phyloP scores from a whole-genome alignment of 2,113 vertebrate species.

The Setophaga petechia region DNA sequence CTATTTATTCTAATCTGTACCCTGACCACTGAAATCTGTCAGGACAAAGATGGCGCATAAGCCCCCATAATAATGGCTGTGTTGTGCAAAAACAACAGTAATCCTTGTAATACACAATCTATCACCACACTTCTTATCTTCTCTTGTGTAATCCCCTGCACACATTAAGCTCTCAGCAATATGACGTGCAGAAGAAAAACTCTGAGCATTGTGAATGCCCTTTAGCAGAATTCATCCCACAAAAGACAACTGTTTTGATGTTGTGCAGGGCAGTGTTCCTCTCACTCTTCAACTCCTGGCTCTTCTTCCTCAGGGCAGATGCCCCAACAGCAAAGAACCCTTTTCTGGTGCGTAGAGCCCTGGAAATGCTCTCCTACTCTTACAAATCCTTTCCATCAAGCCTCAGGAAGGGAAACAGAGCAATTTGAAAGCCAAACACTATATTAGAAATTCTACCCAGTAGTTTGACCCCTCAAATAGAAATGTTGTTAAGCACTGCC shows the following conservation, averaged over 20 bases:
- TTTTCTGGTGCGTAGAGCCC: not conserved
- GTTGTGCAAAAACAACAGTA: not conserved
- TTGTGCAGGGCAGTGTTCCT: not conserved
- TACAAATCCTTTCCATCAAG: not conserved
- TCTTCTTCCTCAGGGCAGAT: not conserved
- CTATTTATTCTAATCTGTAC: not conserved
- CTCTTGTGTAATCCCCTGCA: not conserved
- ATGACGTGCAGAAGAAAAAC: not conserved
- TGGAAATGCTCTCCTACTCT: not conserved
- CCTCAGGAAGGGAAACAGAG: not conserved
- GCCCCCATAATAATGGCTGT: not conserved
- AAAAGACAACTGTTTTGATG: not conserved
- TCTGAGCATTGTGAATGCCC: not conserved
- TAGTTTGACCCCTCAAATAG: slow-evolving; percentile 34
- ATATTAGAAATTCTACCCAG: not conserved
- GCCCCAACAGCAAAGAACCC: not conserved
- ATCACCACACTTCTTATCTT: not conserved
- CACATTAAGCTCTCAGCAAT: not conserved
- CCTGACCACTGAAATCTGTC: not conserved
- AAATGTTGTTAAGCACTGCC: not conserved
- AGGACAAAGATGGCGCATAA: not conserved
- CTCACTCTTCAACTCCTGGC: not conserved
- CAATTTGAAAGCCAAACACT: slow-evolving; percentile 16
- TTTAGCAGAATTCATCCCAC: not conserved
- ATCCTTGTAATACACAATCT: not conserved